These are phyloP conservation scores for Sanderia malayensis DNA, from an alignment of 30 jellyfish, hydroid and myxozoan genomes.

Conservation along the genomic window DNA sequence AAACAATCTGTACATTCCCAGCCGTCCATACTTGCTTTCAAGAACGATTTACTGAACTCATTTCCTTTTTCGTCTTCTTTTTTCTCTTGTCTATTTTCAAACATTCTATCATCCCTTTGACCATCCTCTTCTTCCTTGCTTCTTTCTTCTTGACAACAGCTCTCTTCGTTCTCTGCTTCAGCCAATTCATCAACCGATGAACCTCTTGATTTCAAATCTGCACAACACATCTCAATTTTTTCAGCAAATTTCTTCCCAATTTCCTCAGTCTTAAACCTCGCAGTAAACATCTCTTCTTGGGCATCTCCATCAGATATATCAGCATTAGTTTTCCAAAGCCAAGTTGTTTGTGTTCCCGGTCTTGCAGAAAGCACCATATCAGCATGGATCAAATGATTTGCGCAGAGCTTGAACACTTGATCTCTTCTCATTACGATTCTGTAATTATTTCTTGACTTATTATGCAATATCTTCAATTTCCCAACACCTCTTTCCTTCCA, in stretches of 20 bases:
- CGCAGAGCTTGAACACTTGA: slow-evolving; percentile 72
- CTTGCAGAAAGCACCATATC: slow-evolving; percentile 68
- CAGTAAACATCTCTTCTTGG: slow-evolving; percentile 60
- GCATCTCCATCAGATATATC: slow-evolving; percentile 77
- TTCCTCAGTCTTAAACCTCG: slow-evolving; percentile 64
- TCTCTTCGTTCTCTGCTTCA: background rate
- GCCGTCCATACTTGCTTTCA: background rate
- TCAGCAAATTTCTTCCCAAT: slow-evolving; percentile 53
- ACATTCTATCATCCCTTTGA: background rate
- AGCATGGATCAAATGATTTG: slow-evolving; percentile 83
- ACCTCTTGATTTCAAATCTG: background rate
- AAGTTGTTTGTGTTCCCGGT: slow-evolving; percentile 67
- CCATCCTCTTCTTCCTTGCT: background rate
- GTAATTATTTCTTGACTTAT: slow-evolving; percentile 25
- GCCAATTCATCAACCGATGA: background rate
- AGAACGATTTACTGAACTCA: background rate
- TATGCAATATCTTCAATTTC: slow-evolving; percentile 64
- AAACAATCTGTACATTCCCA: background rate
- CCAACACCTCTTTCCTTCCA: slow-evolving; percentile 99
- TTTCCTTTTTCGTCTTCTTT: too few relatives aligned
- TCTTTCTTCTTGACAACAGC: background rate
- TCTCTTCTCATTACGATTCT: slow-evolving; percentile 90
- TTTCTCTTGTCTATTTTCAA: too few relatives aligned
- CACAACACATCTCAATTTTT: slow-evolving; percentile 26
- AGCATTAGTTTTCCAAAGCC: slow-evolving; percentile 83